These are phyloP conservation scores for Cliona cf. orientalis DNA, from an alignment of 37 sponge, comb jelly and placozoan genomes.

Conservation along the genomic window DNA sequence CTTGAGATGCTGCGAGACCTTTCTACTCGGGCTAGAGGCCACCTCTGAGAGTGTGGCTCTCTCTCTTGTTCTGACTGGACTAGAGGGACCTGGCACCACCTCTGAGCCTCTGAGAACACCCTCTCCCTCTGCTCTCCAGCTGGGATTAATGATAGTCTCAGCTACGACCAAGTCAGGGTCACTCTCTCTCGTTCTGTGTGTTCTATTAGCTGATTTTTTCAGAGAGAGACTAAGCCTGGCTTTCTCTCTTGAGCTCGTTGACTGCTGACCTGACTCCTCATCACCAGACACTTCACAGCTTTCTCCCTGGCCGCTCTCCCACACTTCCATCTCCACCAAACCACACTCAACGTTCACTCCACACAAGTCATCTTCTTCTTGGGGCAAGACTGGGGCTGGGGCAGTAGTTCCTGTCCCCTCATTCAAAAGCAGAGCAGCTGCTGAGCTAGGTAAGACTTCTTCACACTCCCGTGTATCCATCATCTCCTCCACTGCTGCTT, in stretches of 20 bases:
- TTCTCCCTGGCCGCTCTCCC: neutral
- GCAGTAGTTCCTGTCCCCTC: neutral
- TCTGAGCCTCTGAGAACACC: no score
- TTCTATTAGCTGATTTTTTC: neutral
- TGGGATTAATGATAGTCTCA: no score
- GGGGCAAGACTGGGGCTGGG: neutral
- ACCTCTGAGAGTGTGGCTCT: neutral
- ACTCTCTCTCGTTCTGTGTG: neutral
- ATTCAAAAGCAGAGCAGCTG: neutral
- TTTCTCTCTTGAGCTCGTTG: neutral
- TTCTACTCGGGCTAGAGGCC: no score
- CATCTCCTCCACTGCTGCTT: neutral
- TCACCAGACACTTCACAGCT: neutral
- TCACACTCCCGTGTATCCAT: neutral
- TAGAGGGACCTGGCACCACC: neutral
- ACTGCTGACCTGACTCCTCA: neutral
- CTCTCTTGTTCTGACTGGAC: neutral
- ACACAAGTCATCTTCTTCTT: neutral
- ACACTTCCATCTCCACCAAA: neutral
- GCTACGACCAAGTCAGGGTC: neutral
- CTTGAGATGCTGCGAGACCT: no score
- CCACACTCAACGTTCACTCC: neutral
- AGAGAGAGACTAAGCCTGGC: constrained; percentile 12
- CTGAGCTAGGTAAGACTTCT: neutral
- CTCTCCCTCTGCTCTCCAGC: no score